Evolutionary conservation across 2,797 vertebrate genomes (phyloP).

Genomic region (Helarctos malayanus): DNA sequence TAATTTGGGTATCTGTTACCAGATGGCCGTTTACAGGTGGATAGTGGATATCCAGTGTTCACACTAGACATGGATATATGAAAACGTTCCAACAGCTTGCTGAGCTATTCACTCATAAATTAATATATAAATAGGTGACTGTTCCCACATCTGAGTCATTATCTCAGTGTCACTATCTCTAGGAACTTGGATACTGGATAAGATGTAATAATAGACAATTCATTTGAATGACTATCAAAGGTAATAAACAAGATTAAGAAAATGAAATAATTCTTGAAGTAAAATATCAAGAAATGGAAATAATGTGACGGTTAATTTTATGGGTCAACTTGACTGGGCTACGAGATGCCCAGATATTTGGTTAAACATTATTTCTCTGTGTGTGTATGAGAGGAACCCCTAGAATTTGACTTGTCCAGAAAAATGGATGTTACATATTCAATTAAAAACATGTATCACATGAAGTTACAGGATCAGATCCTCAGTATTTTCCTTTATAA

Average conservation of each 20-base stretch:
- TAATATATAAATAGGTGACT: not conserved
- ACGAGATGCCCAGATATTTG: not conserved
- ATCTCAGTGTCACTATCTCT: not conserved
- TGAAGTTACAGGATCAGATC: not conserved
- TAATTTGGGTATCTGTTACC: not conserved
- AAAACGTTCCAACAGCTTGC: not conserved
- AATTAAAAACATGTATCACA: not conserved
- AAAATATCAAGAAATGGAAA: not conserved
- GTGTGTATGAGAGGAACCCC: not conserved
- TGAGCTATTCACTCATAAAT: not conserved
- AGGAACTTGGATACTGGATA: not conserved
- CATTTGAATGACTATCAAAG: not conserved
- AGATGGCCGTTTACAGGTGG: not conserved
- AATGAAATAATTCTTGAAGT: not conserved
- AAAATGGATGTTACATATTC: not conserved
- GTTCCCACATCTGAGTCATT: not conserved
- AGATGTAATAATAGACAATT: not conserved
- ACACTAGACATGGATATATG: not conserved
- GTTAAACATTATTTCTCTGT: not conserved
- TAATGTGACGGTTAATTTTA: not conserved
- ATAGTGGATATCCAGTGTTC: not conserved
- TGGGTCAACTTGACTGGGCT: not conserved
- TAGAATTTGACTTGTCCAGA: not conserved
- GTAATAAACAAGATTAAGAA: not conserved
- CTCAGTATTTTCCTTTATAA: not conserved